Conservation (phyloP, 2,888 invertebrate genomes). For the Aplocera efformata region DNA sequence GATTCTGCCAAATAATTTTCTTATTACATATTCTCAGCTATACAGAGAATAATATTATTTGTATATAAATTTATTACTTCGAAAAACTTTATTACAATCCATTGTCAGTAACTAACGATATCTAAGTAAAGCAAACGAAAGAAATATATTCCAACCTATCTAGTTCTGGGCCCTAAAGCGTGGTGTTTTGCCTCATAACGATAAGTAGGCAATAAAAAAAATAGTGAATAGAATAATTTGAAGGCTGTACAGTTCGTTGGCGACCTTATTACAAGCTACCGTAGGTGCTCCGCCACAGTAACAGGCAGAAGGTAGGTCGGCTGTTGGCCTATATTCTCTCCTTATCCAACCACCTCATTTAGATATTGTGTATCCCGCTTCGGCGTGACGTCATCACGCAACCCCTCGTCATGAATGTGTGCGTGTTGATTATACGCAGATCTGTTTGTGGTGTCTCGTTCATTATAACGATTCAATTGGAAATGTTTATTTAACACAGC, state of each 20-base stretch:
- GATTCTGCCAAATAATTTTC: too few relatives aligned
- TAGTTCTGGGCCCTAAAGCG: too few relatives aligned
- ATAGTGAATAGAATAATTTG: conserved; percentile 38
- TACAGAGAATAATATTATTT: too few relatives aligned
- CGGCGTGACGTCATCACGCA: conserved; percentile 72
- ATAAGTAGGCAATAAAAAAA: conserved; percentile 29
- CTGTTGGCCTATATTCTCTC: conserved; percentile 76
- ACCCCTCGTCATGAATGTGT: conserved; percentile 51
- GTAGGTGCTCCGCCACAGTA: conserved; percentile 59
- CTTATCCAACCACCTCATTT: conserved; percentile 35
- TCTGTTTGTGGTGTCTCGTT: conserved; percentile 36
- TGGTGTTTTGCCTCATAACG: not conserved
- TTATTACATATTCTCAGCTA: too few relatives aligned
- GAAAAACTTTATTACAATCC: too few relatives aligned
- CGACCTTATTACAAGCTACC: conserved; percentile 59
- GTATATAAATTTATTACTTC: too few relatives aligned
- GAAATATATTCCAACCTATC: too few relatives aligned
- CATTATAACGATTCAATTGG: conserved; percentile 42
- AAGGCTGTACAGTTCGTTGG: conserved; percentile 35
- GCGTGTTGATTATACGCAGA: conserved; percentile 51
- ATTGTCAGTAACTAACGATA: too few relatives aligned
- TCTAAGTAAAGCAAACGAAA: too few relatives aligned
- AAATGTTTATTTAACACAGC: conserved; percentile 2
- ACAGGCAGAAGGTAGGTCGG: conserved; percentile 71
- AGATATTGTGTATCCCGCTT: conserved; percentile 43